These are phyloP conservation scores for Eupeodes corollae DNA, from an alignment of 1,140 invertebrate genomes.

Conservation along the genomic window DNA sequence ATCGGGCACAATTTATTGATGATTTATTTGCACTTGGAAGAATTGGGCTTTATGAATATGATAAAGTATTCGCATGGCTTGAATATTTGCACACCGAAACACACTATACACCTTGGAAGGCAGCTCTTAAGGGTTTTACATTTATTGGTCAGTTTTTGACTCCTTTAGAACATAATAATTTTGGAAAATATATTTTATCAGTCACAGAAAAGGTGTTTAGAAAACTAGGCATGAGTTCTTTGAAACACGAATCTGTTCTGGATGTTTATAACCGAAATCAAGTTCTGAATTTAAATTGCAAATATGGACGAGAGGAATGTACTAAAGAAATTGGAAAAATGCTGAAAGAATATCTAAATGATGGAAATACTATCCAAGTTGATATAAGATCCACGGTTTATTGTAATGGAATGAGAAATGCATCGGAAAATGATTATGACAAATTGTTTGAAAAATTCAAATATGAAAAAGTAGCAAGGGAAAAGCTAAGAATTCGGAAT, in stretches of 20 bases:
- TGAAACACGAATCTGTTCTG: slow-evolving; percentile 12
- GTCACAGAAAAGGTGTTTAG: slow-evolving; percentile 11
- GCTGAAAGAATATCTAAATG: slow-evolving; percentile 5
- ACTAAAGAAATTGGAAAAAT: slow-evolving; percentile 13
- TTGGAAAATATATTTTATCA: slow-evolving; percentile 13
- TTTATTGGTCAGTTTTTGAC: slow-evolving; percentile 13
- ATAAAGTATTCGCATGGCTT: slow-evolving; percentile 39
- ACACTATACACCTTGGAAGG: slow-evolving; percentile 46
- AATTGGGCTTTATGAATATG: slow-evolving; percentile 41
- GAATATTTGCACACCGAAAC: slow-evolving; percentile 42
- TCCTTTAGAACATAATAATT: slow-evolving; percentile 12
- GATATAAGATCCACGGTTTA: slow-evolving; percentile 47
- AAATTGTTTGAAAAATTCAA: slow-evolving; percentile 2
- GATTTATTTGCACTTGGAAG: slow-evolving; percentile 58
- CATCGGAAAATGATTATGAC: slow-evolving; percentile 23
- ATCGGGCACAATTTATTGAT: slow-evolving; percentile 66
- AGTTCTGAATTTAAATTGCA: slow-evolving; percentile 41
- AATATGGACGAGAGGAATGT: slow-evolving; percentile 37
- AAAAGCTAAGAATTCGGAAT: slow-evolving; percentile 13
- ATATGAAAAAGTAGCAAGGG: slow-evolving; percentile 9
- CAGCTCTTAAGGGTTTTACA: slow-evolving; percentile 27
- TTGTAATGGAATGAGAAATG: slow-evolving; percentile 40
- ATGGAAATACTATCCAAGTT: slow-evolving; percentile 22
- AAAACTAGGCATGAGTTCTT: slow-evolving; percentile 10
- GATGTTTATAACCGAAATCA: slow-evolving; percentile 29